Conservation (phyloP, 2,888 invertebrate species). For the Eupithecia vulgata region DNA sequence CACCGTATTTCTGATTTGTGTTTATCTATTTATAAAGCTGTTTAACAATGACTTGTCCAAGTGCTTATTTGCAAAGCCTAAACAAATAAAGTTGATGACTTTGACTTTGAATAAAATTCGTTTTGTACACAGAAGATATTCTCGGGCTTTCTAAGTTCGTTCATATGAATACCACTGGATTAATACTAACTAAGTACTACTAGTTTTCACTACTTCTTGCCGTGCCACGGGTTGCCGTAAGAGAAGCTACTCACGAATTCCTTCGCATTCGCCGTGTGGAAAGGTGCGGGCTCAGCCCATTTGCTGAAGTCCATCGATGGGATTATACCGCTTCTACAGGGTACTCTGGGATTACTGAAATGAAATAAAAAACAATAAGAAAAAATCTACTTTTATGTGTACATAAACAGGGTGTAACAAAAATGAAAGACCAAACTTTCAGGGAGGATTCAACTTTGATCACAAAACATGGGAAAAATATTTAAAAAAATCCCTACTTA, state of each 20-base stretch:
- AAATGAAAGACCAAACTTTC: no score
- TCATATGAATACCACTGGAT: slow-evolving; percentile 22
- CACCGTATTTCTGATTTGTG: no score
- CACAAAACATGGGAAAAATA: no score
- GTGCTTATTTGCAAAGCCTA: no score
- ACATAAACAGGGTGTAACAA: no score
- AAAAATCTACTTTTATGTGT: not conserved
- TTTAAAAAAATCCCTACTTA: no score
- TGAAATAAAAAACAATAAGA: not conserved
- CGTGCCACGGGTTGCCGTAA: slow-evolving; percentile 76
- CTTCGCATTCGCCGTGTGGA: slow-evolving; percentile 69
- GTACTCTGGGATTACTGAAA: slow-evolving; percentile 94
- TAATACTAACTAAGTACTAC: slow-evolving; percentile 9
- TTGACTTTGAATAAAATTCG: not conserved
- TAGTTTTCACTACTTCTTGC: slow-evolving; percentile 73
- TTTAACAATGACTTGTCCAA: no score
- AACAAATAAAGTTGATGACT: no score
- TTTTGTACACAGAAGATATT: not conserved
- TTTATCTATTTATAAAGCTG: no score
- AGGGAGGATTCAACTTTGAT: no score
- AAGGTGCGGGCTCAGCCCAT: slow-evolving; percentile 90
- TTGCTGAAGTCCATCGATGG: slow-evolving; percentile 94
- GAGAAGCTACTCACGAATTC: slow-evolving; percentile 88
- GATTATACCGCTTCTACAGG: slow-evolving; percentile 94
- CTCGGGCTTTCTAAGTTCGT: not conserved